Evolutionary conservation across 1,140 invertebrate species (phyloP).

Genomic region (Neodiprion lecontei): DNA sequence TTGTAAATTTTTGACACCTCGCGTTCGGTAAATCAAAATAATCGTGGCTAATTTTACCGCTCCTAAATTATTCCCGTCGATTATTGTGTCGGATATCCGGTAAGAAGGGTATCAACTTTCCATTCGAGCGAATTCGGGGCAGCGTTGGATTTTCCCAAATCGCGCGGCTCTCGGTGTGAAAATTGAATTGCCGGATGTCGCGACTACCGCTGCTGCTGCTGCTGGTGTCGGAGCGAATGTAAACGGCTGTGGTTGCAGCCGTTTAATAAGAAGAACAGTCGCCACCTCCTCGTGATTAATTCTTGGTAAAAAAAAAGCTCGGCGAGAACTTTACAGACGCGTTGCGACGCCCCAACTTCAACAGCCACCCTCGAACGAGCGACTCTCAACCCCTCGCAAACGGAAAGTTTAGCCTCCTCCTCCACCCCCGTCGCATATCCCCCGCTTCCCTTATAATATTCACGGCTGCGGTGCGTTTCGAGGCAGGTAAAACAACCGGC

Average conservation of each 20-base stretch:
- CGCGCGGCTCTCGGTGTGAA: background rate
- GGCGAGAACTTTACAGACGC: slow-evolving; percentile 8
- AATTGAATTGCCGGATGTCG: background rate
- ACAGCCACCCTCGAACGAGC: background rate
- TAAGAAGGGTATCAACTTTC: no score
- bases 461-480: background rate
- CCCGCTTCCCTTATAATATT: background rate
- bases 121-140: no score
- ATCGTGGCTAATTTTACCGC: no score
- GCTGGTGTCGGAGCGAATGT: background rate
- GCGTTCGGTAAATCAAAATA: no score
- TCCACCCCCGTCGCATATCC: background rate
- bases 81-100: no score
- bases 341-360: slow-evolving; percentile 3
- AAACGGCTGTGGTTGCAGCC: background rate
- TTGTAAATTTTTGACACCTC: no score
- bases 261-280: slow-evolving; percentile 59
- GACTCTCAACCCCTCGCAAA: background rate
- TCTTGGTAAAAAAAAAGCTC: slow-evolving; percentile 50
- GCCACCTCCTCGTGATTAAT: slow-evolving; percentile 59
- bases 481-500: slow-evolving; percentile 2
- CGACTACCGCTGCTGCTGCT: no score
- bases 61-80: no score
- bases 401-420: background rate
- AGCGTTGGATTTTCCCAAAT: no score